Conservation (phyloP, 1,140 invertebrate species). For the Zaprionus inermis region DNA sequence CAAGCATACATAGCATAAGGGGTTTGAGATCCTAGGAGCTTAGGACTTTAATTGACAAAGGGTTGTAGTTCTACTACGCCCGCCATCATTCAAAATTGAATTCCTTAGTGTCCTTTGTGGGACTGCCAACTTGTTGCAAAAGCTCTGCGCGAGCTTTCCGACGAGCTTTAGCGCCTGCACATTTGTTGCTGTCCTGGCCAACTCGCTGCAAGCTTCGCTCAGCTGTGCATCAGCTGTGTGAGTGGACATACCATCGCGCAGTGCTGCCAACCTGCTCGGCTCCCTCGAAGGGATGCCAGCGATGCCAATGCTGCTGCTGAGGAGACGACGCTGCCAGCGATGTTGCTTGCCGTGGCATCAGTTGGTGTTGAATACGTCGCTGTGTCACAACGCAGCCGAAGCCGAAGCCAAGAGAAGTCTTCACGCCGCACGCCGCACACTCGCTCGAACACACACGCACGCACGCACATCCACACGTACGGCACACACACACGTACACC, state of each 20-base stretch:
- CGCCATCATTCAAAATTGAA: background rate
- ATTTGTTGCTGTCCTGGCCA: conserved; percentile 28
- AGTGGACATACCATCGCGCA: background rate
- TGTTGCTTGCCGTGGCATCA: conserved; percentile 45
- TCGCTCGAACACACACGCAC: conserved; percentile 32
- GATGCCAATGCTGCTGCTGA: conserved; percentile 4
- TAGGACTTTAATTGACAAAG: too few species aligned
- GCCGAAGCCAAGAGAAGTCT: conserved; percentile 10
- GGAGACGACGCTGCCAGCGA: conserved; percentile 23
- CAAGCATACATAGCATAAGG: too few species aligned
- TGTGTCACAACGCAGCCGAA: conserved; percentile 64
- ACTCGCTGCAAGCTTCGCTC: conserved; percentile 20
- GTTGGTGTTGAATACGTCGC: conserved; percentile 75
- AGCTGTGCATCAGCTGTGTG: conserved; percentile 42
- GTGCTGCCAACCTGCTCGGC: conserved; percentile 32
- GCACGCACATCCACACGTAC: background rate
- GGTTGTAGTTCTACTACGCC: too few species aligned
- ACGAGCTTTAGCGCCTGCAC: conserved; percentile 4
- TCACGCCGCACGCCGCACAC: conserved; percentile 28
- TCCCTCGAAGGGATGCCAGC: conserved; percentile 23
- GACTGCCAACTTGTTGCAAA: conserved; percentile 23
- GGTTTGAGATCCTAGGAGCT: too few species aligned
- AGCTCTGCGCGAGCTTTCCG: background rate
- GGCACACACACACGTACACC: conserved; percentile 30
- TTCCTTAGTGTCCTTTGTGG: background rate